Conservation (phyloP, 2,113 vertebrate species). For the Melozone crissalis region DNA sequence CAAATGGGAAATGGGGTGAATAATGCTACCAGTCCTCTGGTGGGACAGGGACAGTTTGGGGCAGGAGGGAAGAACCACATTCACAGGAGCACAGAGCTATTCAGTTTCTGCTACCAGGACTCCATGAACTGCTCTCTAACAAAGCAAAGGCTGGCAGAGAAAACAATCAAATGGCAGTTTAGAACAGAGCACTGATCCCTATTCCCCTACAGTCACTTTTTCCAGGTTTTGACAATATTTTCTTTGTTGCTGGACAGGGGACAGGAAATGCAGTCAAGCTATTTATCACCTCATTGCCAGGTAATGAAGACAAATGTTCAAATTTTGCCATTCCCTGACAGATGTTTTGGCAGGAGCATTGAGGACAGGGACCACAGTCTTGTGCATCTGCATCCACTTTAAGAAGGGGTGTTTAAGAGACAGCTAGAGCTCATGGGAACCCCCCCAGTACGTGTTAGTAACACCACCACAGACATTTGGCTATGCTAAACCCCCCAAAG, state of each 20-base stretch:
- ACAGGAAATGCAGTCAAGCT: neutral
- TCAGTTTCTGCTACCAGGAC: neutral
- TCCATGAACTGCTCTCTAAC: neutral
- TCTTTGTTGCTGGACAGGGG: neutral
- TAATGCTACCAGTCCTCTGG: fast-evolving
- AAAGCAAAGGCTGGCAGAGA: neutral
- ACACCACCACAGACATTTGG: neutral
- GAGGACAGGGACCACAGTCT: neutral
- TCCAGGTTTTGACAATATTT: neutral
- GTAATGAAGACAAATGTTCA: slow-evolving; percentile 8
- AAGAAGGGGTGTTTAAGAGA: neutral
- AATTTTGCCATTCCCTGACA: neutral
- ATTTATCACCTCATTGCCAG: slow-evolving; percentile 5
- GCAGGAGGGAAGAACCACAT: neutral
- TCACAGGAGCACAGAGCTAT: neutral
- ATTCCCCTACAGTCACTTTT: neutral
- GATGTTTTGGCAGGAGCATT: neutral
- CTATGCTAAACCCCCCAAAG: slow-evolving; percentile 11
- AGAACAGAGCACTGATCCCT: neutral
- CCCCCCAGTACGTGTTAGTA: neutral
- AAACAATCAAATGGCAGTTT: neutral
- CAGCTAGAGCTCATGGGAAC: neutral
- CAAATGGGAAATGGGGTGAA: neutral
- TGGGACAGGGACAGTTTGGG: neutral
- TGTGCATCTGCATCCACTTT: neutral